Base-by-base conservation (phyloP, 1,140 invertebrate genomes). In the Lucilia sericata region DNA sequence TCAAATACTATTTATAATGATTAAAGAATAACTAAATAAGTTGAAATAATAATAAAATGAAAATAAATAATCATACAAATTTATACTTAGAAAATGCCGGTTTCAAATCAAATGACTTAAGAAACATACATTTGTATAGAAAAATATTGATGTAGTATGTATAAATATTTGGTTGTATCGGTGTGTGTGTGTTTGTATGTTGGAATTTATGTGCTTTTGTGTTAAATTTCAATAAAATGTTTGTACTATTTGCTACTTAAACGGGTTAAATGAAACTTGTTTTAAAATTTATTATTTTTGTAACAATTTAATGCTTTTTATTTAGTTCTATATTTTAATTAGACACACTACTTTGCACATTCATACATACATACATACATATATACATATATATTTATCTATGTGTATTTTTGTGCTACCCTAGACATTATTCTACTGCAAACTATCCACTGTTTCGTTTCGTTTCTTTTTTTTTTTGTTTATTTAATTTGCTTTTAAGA, bases 31-130 rank as follows among this genome's bases (percentile, higher is more conserved):
- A 30, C 25, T 30, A 30, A 30, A 30, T 30, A 30, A 30, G 25
- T 30, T 30, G 3, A 30, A 30, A 30, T n/a, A 30, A 30, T 30
- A 30, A 30, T 30, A 30, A n/a, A n/a, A n/a, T n/a, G n/a, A n/a
- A n/a, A n/a, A n/a, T n/a, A n/a, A n/a, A n/a, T n/a, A n/a, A n/a
- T n/a, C n/a, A n/a, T n/a, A n/a, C n/a, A n/a, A n/a, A n/a, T n/a
- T n/a, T n/a, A 30, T 30, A 30, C 25, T 30, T 3, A 30, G 25
- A 30, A 30, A 30, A 30, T 30, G 25, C 14, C 12, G 36, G 75
- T 19, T 78, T 49, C n/a, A 78, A 78, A 19, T 30, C 75, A 49
- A 80, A 80, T 51, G 76, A 80, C 76, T 80, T 80, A 51, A 80
- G 76, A 51, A 10, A 80, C 76, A 49, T 21, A 80, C 76, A 5